A percentile compares a stretch with the other conserved stretches of the same genome.
Conservation (phyloP, 2,113 vertebrate species). For the Brachirus orientalis region DNA sequence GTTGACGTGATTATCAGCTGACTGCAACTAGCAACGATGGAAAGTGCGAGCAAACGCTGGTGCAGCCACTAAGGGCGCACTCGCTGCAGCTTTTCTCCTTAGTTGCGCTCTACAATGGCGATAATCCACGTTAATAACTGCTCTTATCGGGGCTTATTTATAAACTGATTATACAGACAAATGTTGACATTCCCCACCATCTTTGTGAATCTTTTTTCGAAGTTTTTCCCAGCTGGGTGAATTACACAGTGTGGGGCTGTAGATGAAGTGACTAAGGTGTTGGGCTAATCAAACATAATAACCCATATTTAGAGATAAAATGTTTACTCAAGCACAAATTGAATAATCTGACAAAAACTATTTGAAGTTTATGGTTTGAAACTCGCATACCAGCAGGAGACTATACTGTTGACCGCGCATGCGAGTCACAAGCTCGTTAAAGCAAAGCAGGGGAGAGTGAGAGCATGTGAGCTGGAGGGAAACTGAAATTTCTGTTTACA, state of each 20-base stretch:
- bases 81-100: not conserved
- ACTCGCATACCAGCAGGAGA: no score
- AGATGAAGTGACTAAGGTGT: no score
- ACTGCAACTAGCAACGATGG: conserved; percentile 46
- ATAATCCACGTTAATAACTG: not conserved
- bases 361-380: not conserved
- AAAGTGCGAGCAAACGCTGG: conserved; percentile 53
- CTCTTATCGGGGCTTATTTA: no score
- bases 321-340: no score
- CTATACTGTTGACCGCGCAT: conserved; percentile 15
- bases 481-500: not conserved
- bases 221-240: no score
- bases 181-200: no score
- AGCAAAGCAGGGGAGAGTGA: conserved; percentile 7
- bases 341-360: not conserved
- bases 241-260: not conserved
- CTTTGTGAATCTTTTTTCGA: not conserved
- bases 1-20: conserved; percentile 66
- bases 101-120: not conserved
- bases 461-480: conserved; percentile 15
- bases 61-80: conserved; percentile 1
- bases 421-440: conserved; percentile 14
- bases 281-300: no score
- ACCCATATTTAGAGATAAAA: no score
- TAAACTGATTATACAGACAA: no score